Conservation (phyloP, 2,888 invertebrate genomes). For the Nymphalis polychloros region DNA sequence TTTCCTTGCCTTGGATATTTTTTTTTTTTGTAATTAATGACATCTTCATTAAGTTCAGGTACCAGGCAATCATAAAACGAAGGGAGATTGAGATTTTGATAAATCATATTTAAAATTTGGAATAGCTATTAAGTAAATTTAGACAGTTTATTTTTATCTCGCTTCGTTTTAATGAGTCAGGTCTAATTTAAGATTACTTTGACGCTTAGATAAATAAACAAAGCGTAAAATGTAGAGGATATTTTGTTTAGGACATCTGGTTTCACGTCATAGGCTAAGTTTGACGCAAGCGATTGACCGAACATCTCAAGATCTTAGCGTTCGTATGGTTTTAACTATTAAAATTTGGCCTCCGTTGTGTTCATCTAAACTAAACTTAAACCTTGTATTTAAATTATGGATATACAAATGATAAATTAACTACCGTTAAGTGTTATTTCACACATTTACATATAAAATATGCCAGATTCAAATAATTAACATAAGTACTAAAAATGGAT, state of each 20-base stretch:
- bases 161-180: slow-evolving; percentile 11
- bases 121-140: slow-evolving; percentile 1
- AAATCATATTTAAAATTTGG: not conserved
- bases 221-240: slow-evolving; percentile 46
- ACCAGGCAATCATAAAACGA: not conserved
- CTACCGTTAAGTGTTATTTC: too few species aligned
- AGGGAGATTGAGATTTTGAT: not conserved
- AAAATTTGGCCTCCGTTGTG: not conserved
- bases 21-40: not conserved
- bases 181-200: slow-evolving; percentile 48
- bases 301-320: slow-evolving; percentile 29
- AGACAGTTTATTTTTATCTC: slow-evolving; percentile 10
- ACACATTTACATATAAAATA: not conserved
- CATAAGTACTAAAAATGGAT: not conserved
- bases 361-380: not conserved
- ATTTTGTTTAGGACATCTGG: slow-evolving; percentile 65
- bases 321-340: not conserved
- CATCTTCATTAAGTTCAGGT: slow-evolving; percentile 28
- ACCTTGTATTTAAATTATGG: too few species aligned
- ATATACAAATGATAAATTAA: too few species aligned
- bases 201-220: slow-evolving; percentile 59
- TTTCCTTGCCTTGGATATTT: not conserved
- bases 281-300: slow-evolving; percentile 47
- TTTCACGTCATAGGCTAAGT: slow-evolving; percentile 39
- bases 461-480: not conserved